Base-by-base conservation (phyloP, 2,113 vertebrate genomes). In the Bagarius yarrelli region DNA sequence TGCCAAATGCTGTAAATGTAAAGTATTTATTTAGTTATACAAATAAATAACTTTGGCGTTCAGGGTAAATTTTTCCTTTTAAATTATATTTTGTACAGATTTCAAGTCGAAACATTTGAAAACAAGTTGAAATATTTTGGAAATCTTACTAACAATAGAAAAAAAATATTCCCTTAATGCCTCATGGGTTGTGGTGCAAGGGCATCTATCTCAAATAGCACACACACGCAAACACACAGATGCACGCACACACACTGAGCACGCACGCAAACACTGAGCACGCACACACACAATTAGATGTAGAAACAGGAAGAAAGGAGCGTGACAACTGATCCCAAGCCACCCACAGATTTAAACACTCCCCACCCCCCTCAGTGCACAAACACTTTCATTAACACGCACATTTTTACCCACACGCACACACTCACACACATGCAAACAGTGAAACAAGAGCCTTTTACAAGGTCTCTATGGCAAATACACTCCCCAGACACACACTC, bases 341-440 rank as follows among this genome's bases (percentile, higher is more conserved):
- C 84, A 88, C 88, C 86, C 76, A 79, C 86, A 86, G 83, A 89
- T 85, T 83, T 82, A 88, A 86, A 84, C 87, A 88, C 88, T 89
- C 85, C 78, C 57, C 84, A 76, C 81, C 76, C 81, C 61, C n/a
- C 66, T 70, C 60, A 63, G 44, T 80, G 72, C 67, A 79, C 82
- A 86, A 78, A 76, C 79, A 78, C 76, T 77, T 50, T 79, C 81
- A 61, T 77, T 71, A 79, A 75, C 73, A 71, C 47, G 69, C 44
- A 71, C 69, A 25, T 30, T 71, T 71, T 27, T 4, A 50, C 23
- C 71, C 78, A 81, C 80, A 86, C 85, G 93, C 91, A 78, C 55
- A 75, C 53, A 50, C 66, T 55, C 78, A 63, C 75, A 71, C 81
- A 78, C 82, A 88, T 83, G 83, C 86, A 84, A 84, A 80, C 85